A percentile compares a stretch with the other conserved stretches of the same genome.
These are phyloP conservation scores for Tiliqua scincoides DNA, from an alignment of 2,113 vertebrate genomes.

Conservation along the genomic window DNA sequence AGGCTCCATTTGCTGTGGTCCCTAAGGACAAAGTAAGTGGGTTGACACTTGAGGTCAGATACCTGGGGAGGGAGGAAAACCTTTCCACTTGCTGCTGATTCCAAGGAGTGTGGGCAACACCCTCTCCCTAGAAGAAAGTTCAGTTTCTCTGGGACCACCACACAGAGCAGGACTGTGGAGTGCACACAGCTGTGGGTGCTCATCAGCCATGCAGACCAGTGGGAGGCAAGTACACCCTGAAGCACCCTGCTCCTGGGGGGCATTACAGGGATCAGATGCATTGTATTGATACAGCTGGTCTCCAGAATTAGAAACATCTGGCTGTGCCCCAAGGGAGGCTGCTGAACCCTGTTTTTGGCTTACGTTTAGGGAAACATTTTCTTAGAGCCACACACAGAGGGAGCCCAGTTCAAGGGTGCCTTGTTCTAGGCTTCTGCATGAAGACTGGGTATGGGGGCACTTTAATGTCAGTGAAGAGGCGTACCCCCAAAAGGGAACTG, in stretches of 20 bases:
- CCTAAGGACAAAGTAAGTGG: too few relatives aligned
- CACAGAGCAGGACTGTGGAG: not conserved
- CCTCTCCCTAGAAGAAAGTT: not conserved
- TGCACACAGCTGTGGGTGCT: not conserved
- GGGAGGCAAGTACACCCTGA: not conserved
- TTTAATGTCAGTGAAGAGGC: constrained; percentile 61
- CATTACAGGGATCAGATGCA: not conserved
- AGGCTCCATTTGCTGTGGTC: not conserved
- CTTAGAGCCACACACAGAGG: constrained; percentile 20
- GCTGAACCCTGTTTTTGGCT: too few relatives aligned
- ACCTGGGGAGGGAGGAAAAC: not conserved
- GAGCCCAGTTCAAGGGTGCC: too few relatives aligned
- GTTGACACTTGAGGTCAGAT: not conserved
- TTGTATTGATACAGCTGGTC: not conserved
- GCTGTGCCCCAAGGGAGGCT: not conserved
- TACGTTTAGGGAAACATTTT: not conserved
- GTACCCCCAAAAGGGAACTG: constrained; percentile 19
- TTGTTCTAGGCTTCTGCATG: not conserved
- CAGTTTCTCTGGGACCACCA: too few relatives aligned
- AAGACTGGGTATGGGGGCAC: constrained; percentile 54
- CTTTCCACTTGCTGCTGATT: too few relatives aligned
- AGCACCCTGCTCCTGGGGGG: not conserved
- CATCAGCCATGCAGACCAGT: too few relatives aligned
- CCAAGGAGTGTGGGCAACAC: not conserved
- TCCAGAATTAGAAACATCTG: not conserved